Percentiles rank a stretch among this genome's conserved stretches.
These are phyloP conservation scores for Scaptomyza flava DNA, from an alignment of 2,888 invertebrate genomes.

Conservation along the genomic window DNA sequence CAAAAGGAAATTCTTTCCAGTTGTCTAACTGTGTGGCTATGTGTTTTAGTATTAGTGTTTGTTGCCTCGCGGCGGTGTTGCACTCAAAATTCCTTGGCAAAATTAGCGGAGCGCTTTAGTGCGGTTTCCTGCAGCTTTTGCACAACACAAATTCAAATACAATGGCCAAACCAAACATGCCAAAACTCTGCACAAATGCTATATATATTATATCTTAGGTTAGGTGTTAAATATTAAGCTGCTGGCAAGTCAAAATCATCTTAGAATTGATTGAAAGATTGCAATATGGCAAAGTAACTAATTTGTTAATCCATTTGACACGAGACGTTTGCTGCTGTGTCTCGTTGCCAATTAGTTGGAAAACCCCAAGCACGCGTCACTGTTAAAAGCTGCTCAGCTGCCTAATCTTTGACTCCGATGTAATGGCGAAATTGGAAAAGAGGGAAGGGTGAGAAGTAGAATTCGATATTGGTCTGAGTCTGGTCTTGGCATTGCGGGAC, in stretches of 20 bases:
- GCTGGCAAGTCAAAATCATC: no score
- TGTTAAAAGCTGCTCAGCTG: slow-evolving; percentile 47
- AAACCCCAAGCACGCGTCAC: slow-evolving; percentile 50
- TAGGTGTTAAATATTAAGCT: no score
- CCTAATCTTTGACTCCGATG: slow-evolving; percentile 37
- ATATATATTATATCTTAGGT: no score
- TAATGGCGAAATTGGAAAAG: not conserved
- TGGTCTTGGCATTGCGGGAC: slow-evolving; percentile 27
- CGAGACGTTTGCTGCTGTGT: slow-evolving; percentile 11
- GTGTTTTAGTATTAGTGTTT: slow-evolving; percentile 3
- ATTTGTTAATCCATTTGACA: slow-evolving; percentile 42
- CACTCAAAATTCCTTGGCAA: slow-evolving; percentile 40
- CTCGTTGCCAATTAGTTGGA: slow-evolving; percentile 48
- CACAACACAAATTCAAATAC: slow-evolving; percentile 13
- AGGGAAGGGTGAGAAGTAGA: not conserved
- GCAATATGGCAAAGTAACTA: slow-evolving; percentile 14
- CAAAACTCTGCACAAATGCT: slow-evolving; percentile 1
- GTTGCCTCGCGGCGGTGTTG: slow-evolving; percentile 11
- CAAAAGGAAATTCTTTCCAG: slow-evolving; percentile 35
- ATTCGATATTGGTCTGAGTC: not conserved
- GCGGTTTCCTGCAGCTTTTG: slow-evolving; percentile 57
- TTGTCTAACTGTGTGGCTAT: slow-evolving; percentile 20
- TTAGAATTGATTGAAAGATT: not conserved
- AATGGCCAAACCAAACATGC: not conserved
- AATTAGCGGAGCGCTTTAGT: slow-evolving; percentile 52